Evolutionary conservation across 2,888 invertebrate species (phyloP).

Genomic region (Melanargia galathea): DNA sequence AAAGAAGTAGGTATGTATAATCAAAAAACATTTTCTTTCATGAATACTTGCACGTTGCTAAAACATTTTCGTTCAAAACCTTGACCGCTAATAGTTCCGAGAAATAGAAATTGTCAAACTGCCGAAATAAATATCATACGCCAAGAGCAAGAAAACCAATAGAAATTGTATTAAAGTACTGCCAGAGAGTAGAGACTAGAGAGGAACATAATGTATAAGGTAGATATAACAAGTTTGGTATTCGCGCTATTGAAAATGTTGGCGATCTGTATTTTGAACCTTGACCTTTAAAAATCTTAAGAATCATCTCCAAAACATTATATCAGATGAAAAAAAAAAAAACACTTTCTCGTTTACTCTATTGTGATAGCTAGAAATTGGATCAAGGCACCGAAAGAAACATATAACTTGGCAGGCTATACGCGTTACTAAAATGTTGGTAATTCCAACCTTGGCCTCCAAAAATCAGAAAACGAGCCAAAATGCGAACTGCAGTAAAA

Average conservation of each 20-base stretch:
- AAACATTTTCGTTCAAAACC: too few species aligned
- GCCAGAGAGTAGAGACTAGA: not conserved
- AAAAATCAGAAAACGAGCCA: slow-evolving; percentile 15
- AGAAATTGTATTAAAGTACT: not conserved
- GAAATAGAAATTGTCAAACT: not conserved
- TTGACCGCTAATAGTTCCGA: not conserved
- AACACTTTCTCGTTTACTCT: not conserved
- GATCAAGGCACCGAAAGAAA: not conserved
- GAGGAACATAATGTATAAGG: too few species aligned
- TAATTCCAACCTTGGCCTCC: slow-evolving; percentile 11
- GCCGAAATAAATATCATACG: not conserved
- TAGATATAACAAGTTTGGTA: not conserved
- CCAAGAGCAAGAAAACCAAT: not conserved
- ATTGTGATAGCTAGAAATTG: not conserved
- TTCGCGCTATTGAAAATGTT: not conserved
- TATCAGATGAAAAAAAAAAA: not conserved
- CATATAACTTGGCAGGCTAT: slow-evolving; percentile 2
- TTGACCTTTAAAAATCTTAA: not conserved
- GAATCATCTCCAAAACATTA: not conserved
- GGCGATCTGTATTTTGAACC: not conserved
- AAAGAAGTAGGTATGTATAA: too few species aligned
- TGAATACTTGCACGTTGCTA: too few species aligned
- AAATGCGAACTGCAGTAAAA: slow-evolving; percentile 14
- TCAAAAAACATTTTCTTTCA: too few species aligned
- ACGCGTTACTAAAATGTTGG: slow-evolving; percentile 4